These are phyloP conservation scores for Ciconia stormi DNA, from an alignment of 2,113 vertebrate genomes.

Conservation along the genomic window DNA sequence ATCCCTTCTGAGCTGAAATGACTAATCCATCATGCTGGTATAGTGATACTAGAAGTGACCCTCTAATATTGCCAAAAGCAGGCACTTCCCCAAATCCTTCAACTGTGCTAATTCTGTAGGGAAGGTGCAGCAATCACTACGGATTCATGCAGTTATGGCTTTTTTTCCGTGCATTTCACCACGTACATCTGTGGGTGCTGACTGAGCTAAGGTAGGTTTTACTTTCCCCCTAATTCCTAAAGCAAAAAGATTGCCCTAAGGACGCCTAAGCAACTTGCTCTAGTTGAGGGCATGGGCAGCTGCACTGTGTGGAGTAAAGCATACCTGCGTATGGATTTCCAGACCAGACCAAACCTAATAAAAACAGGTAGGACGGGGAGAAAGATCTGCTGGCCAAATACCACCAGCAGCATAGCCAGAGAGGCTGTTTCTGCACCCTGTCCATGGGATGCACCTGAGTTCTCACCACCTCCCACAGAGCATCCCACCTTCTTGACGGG, in stretches of 20 bases:
- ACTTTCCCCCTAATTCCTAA: neutral
- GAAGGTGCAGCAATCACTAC: neutral
- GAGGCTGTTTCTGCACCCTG: neutral
- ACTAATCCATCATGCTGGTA: neutral
- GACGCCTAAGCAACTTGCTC: neutral
- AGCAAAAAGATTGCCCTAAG: neutral
- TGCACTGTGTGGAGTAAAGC: neutral
- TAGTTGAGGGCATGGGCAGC: neutral
- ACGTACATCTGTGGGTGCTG: neutral
- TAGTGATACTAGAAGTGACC: neutral
- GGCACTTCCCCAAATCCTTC: neutral
- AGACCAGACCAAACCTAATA: neutral
- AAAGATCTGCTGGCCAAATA: neutral
- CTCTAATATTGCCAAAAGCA: neutral
- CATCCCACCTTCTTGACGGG: neutral
- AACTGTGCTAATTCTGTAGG: neutral
- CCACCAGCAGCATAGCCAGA: neutral
- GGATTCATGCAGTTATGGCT: neutral
- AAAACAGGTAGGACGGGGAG: neutral
- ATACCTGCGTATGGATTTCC: neutral
- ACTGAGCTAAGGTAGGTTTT: neutral
- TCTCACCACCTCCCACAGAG: neutral
- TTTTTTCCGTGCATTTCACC: neutral
- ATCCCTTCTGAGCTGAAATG: neutral
- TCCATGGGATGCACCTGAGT: fast-evolving